Evolutionary conservation across 2,888 invertebrate genomes (phyloP), one percentile per base, ranked within the genome.

Genomic region (Siphonodentalium dalli): DNA sequence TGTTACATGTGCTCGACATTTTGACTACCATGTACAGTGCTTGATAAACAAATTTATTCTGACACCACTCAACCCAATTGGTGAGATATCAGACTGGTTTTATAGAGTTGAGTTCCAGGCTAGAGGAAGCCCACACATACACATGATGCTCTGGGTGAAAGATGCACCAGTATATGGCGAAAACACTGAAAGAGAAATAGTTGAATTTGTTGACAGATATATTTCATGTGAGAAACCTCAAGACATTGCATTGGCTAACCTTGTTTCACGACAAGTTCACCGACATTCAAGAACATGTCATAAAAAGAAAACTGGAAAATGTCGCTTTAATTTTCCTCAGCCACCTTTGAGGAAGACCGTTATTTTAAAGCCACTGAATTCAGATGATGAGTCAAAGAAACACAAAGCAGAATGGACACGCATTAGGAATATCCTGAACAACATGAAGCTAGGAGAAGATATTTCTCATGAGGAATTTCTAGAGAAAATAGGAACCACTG

Each of bases 101-200:
- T 55, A 50, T 21, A 50, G 51, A 35, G 34, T 51, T 5, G 59
- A 59, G 35, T 59, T 41, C 21, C 59, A 59, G 34, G 35, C 39
- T 23, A 24, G 53, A 20, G 61, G 63, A 8, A 58, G 54, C 13
- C 63, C 63, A 5, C 65, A 62, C 53, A 40, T 57, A 11, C 61
- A 66, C 29, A 51, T 53, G 39, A 13, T 66, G 13, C 28, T 63
- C 9, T 66, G 63, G 63, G 34, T 49, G 29, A 31, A 55, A 42
- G 28, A 58, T 44, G 38, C 59, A 11, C 59, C 59, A 26, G n/a
- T 11, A 13, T 51, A 41, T 54, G 54, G 43, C 6, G 11, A 38
- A 39, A 31, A 52, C 24, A 13, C 23, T 24, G 42, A 52, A 28
- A 39, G 57, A 42, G 39, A 52, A 20, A 33, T 59, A 8, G 11